Conservation (phyloP, 2,888 invertebrate genomes). For the Lypha dubia region DNA sequence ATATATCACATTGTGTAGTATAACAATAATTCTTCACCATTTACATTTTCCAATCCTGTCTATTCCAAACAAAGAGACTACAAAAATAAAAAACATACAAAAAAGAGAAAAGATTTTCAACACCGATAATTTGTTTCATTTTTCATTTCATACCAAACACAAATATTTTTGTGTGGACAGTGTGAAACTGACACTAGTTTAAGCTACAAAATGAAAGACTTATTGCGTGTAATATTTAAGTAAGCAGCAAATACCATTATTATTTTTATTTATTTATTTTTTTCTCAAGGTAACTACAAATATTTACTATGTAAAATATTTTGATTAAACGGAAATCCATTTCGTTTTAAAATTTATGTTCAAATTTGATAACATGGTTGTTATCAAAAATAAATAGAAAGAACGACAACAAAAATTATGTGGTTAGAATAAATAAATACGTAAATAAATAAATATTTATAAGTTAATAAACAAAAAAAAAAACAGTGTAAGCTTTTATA, state of each 20-base stretch:
- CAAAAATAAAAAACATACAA: background rate
- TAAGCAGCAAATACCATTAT: background rate
- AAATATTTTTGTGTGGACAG: background rate
- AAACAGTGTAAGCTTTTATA: background rate
- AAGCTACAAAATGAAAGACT: background rate
- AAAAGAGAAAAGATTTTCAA: background rate
- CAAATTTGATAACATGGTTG: conserved; percentile 21
- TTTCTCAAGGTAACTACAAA: conserved; percentile 23
- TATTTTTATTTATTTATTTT: background rate
- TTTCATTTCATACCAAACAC: background rate
- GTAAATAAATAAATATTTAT: conserved; percentile 20
- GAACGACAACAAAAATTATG: too few species aligned
- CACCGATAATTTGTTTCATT: background rate
- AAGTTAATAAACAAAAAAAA: conserved; percentile 38
- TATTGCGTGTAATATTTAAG: background rate
- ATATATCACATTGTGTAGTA: too few species aligned
- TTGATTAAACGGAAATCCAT: conserved; percentile 51
- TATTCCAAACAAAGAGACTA: background rate
- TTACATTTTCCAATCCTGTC: background rate
- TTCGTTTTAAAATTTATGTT: conserved; percentile 16
- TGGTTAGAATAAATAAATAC: conserved; percentile 28
- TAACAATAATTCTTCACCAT: too few species aligned
- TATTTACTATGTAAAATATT: conserved; percentile 5
- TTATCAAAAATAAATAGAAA: conserved; percentile 36
- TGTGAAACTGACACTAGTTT: background rate